A percentile compares a stretch with the other conserved stretches of the same genome.
phyloP scores from a whole-genome alignment of 1,140 invertebrate species.

The Drosophila novamexicana region DNA sequence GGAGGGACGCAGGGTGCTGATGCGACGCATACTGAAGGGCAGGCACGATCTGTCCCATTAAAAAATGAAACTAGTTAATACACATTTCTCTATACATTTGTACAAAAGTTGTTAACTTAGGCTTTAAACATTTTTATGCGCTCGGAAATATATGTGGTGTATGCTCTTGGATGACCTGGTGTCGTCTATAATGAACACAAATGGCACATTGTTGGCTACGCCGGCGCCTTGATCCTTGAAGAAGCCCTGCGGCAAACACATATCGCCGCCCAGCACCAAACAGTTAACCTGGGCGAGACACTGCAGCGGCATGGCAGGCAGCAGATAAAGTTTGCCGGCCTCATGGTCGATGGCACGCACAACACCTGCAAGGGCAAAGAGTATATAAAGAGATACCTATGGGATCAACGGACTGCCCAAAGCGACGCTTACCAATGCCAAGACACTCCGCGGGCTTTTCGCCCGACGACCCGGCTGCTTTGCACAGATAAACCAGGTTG shows the following conservation, averaged over 20 bases:
- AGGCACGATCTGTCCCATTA: slow-evolving; percentile 89
- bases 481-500: slow-evolving; percentile 78
- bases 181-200: slow-evolving; percentile 66
- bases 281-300: slow-evolving; percentile 57
- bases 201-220: slow-evolving; percentile 61
- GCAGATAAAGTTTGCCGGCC: slow-evolving; percentile 50
- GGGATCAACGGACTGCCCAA: too few relatives aligned
- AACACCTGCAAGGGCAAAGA: slow-evolving; percentile 55
- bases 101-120: slow-evolving; percentile 17
- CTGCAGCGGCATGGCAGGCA: slow-evolving; percentile 54
- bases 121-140: slow-evolving; percentile 15
- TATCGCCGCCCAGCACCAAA: slow-evolving; percentile 60
- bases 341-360: slow-evolving; percentile 72
- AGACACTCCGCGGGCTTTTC: slow-evolving; percentile 50
- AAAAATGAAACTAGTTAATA: slow-evolving; percentile 32
- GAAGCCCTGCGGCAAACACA: slow-evolving; percentile 67
- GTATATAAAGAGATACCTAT: not conserved
- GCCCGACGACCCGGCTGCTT: not conserved
- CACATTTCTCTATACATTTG: slow-evolving; percentile 40
- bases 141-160: slow-evolving; percentile 70
- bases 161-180: slow-evolving; percentile 69
- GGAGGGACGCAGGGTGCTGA: slow-evolving; percentile 88
- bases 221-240: slow-evolving; percentile 64
- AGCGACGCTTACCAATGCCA: slow-evolving; percentile 64
- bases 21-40: slow-evolving; percentile 91